Conservation (phyloP, 2,888 invertebrate genomes). For the Dryobotodes eremita region DNA sequence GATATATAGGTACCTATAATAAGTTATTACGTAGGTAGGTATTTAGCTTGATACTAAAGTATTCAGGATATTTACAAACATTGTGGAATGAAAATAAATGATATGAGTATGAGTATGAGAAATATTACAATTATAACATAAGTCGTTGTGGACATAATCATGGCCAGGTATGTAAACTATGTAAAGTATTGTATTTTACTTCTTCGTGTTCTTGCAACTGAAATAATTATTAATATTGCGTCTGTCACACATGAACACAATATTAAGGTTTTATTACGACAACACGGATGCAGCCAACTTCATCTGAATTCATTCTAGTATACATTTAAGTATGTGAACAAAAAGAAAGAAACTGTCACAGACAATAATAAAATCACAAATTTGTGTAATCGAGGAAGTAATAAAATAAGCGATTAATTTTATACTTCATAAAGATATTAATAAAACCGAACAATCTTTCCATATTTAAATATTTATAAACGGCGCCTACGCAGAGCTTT, state of each 20-base stretch:
- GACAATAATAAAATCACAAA: conserved; percentile 7
- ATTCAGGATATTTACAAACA: conserved; percentile 4
- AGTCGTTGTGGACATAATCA: not conserved
- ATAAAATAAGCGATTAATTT: conserved; percentile 52
- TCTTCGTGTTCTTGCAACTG: conserved; percentile 10
- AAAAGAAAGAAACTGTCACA: conserved; percentile 10
- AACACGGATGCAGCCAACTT: conserved; percentile 35
- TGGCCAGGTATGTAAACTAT: conserved; percentile 4
- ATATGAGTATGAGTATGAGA: not conserved
- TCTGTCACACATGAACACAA: conserved; percentile 28
- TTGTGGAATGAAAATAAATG: not conserved
- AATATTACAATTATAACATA: not conserved
- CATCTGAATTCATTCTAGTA: conserved; percentile 19
- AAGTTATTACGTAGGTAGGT: not conserved
- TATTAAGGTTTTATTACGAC: conserved; percentile 34
- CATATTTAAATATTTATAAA: conserved; percentile 47
- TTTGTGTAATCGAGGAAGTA: conserved; percentile 29
- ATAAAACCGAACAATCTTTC: conserved; percentile 7
- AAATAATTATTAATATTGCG: conserved; percentile 32
- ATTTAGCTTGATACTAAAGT: not conserved
- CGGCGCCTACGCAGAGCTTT: conserved; percentile 23
- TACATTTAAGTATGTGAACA: not conserved
- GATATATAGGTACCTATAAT: not conserved
- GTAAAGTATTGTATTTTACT: not conserved
- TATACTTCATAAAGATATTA: not conserved